Conservation (phyloP, 2,888 invertebrate genomes). For the Agapetus fuscipes region DNA sequence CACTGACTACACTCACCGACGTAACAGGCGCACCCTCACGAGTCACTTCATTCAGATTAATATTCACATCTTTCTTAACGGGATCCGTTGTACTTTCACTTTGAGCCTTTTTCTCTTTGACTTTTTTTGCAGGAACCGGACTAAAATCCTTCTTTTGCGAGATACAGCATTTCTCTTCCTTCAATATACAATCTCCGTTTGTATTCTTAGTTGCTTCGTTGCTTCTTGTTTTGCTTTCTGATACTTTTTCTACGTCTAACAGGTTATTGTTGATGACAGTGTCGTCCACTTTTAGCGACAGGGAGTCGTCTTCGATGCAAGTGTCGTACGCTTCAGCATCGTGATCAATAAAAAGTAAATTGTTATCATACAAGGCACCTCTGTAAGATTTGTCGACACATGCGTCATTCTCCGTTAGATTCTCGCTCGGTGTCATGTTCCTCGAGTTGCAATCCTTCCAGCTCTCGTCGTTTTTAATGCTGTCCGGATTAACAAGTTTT, state of each 20-base stretch:
- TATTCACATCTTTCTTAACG: no score
- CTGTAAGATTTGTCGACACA: slow-evolving; percentile 33
- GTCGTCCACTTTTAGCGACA: slow-evolving; percentile 22
- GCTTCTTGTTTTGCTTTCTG: not conserved
- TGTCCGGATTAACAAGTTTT: slow-evolving; percentile 24
- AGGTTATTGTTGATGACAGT: slow-evolving; percentile 15
- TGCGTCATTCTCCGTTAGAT: slow-evolving; percentile 31
- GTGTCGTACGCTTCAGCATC: slow-evolving; percentile 52
- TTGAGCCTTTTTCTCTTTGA: not conserved
- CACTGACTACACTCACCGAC: not conserved
- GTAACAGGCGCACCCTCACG: no score
- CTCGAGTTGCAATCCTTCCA: slow-evolving; percentile 38
- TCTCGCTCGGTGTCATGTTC: slow-evolving; percentile 27
- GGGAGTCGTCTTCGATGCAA: slow-evolving; percentile 50
- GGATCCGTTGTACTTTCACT: no score
- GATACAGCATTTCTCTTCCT: no score
- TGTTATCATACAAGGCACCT: slow-evolving; percentile 30
- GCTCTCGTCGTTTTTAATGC: slow-evolving; percentile 37
- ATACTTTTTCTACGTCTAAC: not conserved
- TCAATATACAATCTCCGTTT: no score
- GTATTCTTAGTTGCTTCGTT: not conserved
- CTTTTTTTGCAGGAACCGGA: no score
- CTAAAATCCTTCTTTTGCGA: no score
- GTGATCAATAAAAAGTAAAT: slow-evolving; percentile 40
- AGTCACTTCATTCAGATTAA: not conserved